Percentiles rank a stretch among this genome's conserved stretches.
These are phyloP conservation scores for Brachionus rotundiformis DNA, from an alignment of 1,140 invertebrate genomes.

Conservation along the genomic window DNA sequence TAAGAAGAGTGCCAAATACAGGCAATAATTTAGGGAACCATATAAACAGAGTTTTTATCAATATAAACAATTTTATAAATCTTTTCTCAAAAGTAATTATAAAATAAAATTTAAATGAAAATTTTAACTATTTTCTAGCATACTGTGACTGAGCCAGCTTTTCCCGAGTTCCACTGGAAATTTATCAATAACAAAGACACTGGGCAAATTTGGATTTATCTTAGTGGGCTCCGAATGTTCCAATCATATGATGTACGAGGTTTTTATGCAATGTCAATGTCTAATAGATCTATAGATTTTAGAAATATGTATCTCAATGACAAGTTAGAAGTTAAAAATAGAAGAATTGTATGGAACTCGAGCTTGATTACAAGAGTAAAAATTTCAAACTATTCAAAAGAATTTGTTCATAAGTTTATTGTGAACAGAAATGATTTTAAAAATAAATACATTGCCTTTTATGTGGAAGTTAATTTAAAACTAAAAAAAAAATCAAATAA, in stretches of 20 bases:
- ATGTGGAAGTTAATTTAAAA: slow-evolving; percentile 15
- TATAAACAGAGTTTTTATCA: neutral
- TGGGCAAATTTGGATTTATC: neutral
- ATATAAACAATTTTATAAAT: slow-evolving; percentile 37
- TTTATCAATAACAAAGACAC: slow-evolving; percentile 32
- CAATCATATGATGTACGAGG: neutral
- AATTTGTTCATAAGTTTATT: neutral
- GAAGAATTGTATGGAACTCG: neutral
- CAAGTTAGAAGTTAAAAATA: neutral
- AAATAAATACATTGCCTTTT: slow-evolving; percentile 3
- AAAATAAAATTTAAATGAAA: neutral
- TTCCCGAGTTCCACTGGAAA: slow-evolving; percentile 15
- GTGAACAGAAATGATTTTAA: neutral
- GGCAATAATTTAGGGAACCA: neutral
- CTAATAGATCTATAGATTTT: slow-evolving; percentile 5
- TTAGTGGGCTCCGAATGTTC: neutral
- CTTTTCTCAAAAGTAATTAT: neutral
- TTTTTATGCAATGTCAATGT: neutral
- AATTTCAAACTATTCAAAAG: neutral
- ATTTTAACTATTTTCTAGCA: neutral
- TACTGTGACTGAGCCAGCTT: neutral
- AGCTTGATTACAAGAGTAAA: neutral
- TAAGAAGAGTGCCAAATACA: neutral
- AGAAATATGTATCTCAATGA: neutral
- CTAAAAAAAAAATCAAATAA: neutral